These are phyloP conservation scores for Aphaenogaster rudis DNA, from an alignment of 1,140 invertebrate species.

Conservation along the genomic window DNA sequence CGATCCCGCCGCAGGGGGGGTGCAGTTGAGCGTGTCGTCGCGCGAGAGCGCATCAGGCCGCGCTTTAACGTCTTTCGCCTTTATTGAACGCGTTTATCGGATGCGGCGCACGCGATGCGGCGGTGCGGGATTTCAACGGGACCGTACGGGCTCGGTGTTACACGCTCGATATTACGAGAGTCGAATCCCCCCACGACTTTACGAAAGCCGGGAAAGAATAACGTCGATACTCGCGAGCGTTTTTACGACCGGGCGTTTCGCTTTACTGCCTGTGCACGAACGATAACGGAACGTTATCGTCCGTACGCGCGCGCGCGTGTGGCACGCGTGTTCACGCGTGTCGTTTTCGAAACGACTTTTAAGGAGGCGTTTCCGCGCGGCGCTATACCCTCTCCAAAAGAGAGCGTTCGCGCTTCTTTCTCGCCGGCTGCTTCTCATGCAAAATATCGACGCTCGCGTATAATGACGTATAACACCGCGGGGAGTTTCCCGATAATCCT, in stretches of 20 bases:
- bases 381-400: neutral
- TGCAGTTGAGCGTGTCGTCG: constrained; percentile 23
- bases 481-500: constrained; percentile 43
- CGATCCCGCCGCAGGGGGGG: constrained; percentile 37
- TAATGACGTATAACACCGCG: constrained; percentile 10
- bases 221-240: constrained; percentile 22
- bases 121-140: neutral
- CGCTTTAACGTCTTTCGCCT: constrained; percentile 19
- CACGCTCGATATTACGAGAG: constrained; percentile 33
- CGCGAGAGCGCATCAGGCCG: neutral
- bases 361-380: constrained; percentile 26
- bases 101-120: neutral
- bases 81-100: constrained; percentile 34
- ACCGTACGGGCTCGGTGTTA: neutral
- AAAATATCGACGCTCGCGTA: neutral
- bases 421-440: neutral
- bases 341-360: constrained; percentile 7
- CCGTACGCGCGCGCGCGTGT: neutral
- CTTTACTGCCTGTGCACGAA: constrained; percentile 54
- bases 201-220: constrained; percentile 31
- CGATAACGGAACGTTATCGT: constrained; percentile 32
- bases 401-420: neutral
- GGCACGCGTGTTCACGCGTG: neutral
- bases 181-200: constrained; percentile 13
- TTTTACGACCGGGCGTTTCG: constrained; percentile 69